Evolutionary conservation across 2,113 vertebrate species (phyloP).

Genomic region (Pseudonaja textilis): DNA sequence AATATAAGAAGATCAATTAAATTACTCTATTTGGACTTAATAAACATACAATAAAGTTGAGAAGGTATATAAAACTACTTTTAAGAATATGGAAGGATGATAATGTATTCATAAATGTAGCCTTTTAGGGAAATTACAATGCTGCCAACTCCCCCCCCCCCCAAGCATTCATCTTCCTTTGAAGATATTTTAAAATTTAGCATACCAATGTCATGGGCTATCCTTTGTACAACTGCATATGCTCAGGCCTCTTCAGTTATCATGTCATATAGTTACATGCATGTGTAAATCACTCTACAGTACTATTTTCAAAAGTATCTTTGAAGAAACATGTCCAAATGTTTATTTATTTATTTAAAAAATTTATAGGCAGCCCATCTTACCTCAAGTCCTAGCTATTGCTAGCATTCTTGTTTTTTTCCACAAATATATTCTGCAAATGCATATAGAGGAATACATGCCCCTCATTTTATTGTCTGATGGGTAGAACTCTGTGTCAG

Average conservation of each 20-base stretch:
- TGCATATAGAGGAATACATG: neutral
- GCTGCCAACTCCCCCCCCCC: neutral
- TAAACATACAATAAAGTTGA: neutral
- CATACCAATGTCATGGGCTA: neutral
- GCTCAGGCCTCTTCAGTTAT: neutral
- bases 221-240: neutral
- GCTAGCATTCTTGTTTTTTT: neutral
- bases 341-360: neutral
- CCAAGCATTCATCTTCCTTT: neutral
- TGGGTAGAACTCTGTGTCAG: neutral
- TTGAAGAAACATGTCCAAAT: neutral
- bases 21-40: neutral
- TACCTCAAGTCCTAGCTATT: neutral
- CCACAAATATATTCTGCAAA: neutral
- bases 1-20: neutral
- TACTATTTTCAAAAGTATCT: neutral
- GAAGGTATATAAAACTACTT: neutral
- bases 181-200: neutral
- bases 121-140: neutral
- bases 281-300: neutral
- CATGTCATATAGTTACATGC: neutral
- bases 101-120: neutral
- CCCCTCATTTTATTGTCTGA: neutral
- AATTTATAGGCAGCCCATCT: neutral
- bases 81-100: neutral